phyloP scores from a whole-genome alignment of 2,888 invertebrate genomes.

The Lymantria dispar region DNA sequence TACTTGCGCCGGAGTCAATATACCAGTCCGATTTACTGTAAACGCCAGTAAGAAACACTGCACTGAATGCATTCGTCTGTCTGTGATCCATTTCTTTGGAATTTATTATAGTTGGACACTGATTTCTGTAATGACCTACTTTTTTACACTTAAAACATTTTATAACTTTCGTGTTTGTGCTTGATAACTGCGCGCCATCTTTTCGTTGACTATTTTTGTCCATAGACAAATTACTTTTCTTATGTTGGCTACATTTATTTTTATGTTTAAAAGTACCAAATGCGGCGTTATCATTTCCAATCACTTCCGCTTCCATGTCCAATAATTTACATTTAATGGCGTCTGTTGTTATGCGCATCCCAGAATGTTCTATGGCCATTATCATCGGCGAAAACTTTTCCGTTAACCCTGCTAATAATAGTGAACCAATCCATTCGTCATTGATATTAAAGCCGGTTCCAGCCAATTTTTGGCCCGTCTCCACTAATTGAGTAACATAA shows the following conservation, averaged over 20 bases:
- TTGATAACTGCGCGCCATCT: neutral
- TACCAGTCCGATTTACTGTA: conserved; percentile 3
- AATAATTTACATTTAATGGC: neutral
- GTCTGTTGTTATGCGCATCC: neutral
- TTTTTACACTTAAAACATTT: neutral
- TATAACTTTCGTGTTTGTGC: neutral
- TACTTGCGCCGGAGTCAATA: neutral
- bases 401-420: conserved; percentile 1
- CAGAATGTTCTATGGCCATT: neutral
- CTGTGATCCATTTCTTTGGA: neutral
- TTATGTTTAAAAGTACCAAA: neutral
- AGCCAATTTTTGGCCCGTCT: conserved; percentile 7
- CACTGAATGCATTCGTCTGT: conserved; percentile 2
- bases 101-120: neutral
- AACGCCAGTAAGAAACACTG: neutral
- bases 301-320: neutral
- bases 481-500: conserved; percentile 7
- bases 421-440: conserved; percentile 7
- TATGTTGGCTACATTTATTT: neutral
- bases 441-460: conserved; percentile 9
- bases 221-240: neutral
- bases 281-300: neutral
- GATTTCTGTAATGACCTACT: neutral
- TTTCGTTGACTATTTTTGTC: neutral
- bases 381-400: neutral